A percentile compares a stretch with the other conserved stretches of the same genome.
Evolutionary conservation across 2,113 vertebrate genomes (phyloP).

Genomic region (Heliornis fulica): DNA sequence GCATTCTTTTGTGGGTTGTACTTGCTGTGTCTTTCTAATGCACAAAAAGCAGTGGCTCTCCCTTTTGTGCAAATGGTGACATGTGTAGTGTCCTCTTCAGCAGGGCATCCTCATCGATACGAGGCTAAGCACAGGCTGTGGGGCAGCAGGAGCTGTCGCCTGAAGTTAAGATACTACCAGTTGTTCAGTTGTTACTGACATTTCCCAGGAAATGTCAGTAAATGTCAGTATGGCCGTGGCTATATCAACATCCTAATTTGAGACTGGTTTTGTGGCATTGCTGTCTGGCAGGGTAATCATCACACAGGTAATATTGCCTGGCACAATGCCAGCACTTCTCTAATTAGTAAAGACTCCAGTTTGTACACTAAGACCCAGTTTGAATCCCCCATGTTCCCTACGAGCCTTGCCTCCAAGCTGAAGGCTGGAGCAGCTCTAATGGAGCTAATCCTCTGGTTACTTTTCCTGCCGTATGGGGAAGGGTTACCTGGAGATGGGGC

Average conservation of each 20-base stretch:
- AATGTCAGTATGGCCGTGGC: not conserved
- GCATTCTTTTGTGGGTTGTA: not conserved
- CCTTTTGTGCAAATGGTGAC: not conserved
- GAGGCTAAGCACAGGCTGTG: not conserved
- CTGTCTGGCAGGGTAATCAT: not conserved
- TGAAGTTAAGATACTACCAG: not conserved
- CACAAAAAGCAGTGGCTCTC: not conserved
- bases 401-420: not conserved
- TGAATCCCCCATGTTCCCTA: not conserved
- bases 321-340: not conserved
- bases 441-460: not conserved
- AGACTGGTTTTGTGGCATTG: not conserved
- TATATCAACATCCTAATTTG: not conserved
- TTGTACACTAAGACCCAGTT: not conserved
- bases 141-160: not conserved
- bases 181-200: not conserved
- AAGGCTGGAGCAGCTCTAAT: not conserved
- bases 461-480: not conserved
- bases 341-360: not conserved
- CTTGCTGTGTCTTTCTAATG: not conserved
- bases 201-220: not conserved
- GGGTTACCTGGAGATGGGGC: not conserved
- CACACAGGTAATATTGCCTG: not conserved
- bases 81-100: not conserved
- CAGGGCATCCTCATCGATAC: not conserved